Percentiles rank a stretch among this genome's conserved stretches.
Evolutionary conservation across 1,140 invertebrate genomes (phyloP).

Genomic region (Drosophila santomea): DNA sequence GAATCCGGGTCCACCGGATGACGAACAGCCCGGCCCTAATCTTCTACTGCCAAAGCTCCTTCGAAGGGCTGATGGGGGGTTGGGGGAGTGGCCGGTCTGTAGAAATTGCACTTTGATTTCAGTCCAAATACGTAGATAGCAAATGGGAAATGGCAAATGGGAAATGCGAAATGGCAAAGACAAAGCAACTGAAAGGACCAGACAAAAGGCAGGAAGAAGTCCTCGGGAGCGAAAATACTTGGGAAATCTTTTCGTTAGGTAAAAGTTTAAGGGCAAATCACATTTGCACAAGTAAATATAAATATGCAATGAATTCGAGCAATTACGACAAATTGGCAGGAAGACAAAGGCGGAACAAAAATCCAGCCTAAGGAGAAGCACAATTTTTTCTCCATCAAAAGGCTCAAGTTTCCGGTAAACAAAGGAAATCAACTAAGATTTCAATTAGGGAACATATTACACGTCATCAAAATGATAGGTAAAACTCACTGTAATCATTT

Average conservation of each 20-base stretch:
- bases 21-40: not conserved
- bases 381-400: not conserved
- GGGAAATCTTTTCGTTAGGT: conserved; percentile 19
- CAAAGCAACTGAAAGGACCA: conserved; percentile 14
- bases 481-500: too few relatives aligned
- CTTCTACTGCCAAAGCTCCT: not conserved
- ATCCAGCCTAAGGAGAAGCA: not conserved
- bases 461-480: not conserved
- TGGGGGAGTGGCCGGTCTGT: not conserved
- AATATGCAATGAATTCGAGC: conserved; percentile 23
- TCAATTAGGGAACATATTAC: not conserved
- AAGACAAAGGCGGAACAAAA: conserved; percentile 9
- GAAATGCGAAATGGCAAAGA: conserved; percentile 10
- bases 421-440: not conserved
- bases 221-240: conserved; percentile 14
- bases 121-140: conserved; percentile 36
- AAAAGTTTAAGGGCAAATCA: conserved; percentile 16
- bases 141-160: conserved; percentile 3
- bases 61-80: not conserved
- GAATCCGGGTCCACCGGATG: not conserved
- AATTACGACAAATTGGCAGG: conserved; percentile 28
- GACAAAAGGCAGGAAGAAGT: conserved; percentile 1
- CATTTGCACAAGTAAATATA: conserved; percentile 27
- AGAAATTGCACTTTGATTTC: conserved; percentile 53
- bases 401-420: not conserved